These are phyloP conservation scores for Drosophila dives DNA, from an alignment of 2,888 invertebrate genomes.

Conservation along the genomic window DNA sequence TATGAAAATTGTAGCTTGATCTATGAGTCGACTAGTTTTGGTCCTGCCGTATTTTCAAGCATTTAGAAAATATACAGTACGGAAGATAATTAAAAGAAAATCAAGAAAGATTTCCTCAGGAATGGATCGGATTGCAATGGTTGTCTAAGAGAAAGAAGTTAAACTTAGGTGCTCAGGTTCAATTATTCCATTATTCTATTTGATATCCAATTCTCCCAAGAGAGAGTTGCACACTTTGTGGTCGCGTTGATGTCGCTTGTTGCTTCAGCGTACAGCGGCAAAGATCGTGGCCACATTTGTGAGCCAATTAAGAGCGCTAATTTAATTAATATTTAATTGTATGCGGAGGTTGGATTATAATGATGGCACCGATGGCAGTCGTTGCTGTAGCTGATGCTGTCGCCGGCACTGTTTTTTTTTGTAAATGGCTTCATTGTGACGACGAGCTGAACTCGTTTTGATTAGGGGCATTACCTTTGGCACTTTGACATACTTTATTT, in stretches of 20 bases:
- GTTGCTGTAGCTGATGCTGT: background rate
- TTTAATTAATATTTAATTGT: slow-evolving; percentile 69
- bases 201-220: background rate
- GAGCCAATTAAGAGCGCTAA: slow-evolving; percentile 71
- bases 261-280: slow-evolving; percentile 24
- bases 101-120: background rate
- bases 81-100: background rate
- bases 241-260: background rate
- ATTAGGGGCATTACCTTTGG: slow-evolving; percentile 63
- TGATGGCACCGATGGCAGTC: slow-evolving; percentile 25
- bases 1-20: background rate
- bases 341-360: slow-evolving; percentile 55
- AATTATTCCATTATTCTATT: background rate
- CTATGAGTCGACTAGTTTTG: too few species aligned
- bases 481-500: slow-evolving; percentile 49
- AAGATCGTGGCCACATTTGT: slow-evolving; percentile 48
- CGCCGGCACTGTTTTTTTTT: background rate
- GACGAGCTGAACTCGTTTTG: slow-evolving; percentile 33
- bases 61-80: background rate
- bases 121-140: background rate
- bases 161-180: background rate
- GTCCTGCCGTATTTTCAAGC: background rate
- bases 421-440: slow-evolving; percentile 1
- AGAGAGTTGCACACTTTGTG: background rate
- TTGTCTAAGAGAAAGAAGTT: background rate